These are phyloP conservation scores for Apostichopus californicus DNA, from an alignment of 35 echinoderm and acorn worm species.

Conservation along the genomic window DNA sequence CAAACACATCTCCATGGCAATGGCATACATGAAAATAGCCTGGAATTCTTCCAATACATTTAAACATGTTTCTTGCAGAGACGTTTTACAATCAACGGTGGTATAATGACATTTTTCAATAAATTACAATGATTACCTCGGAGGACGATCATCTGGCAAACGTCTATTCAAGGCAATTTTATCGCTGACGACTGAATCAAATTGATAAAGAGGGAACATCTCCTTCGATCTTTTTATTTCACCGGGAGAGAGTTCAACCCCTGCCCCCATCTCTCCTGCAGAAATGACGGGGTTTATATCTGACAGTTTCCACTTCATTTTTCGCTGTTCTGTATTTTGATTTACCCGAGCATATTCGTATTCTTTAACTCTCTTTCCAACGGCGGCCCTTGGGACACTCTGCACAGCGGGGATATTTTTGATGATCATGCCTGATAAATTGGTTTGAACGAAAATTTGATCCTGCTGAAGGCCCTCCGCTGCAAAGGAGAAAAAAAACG, in stretches of 20 bases:
- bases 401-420: background rate
- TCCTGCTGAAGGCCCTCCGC: background rate
- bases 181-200: constrained; percentile 78
- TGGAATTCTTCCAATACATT: too few species aligned
- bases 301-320: background rate
- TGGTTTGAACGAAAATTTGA: constrained; percentile 28
- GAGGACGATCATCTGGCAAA: constrained; percentile 76
- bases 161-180: constrained; percentile 78
- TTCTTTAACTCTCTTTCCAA: background rate
- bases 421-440: constrained; percentile 7
- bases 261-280: constrained; percentile 68
- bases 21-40: too few species aligned
- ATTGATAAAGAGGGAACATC: constrained; percentile 67
- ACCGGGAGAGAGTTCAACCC: constrained; percentile 43
- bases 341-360: background rate
- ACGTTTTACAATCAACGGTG: too few species aligned
- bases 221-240: constrained; percentile 38
- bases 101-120: too few species aligned
- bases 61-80: too few species aligned
- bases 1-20: too few species aligned
- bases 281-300: background rate
- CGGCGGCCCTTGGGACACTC: background rate
- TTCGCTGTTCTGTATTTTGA: background rate
- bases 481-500: background rate
- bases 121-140: constrained; percentile 44